Base-by-base conservation (phyloP, 2,113 vertebrate genomes). In the Sander lucioperca region DNA sequence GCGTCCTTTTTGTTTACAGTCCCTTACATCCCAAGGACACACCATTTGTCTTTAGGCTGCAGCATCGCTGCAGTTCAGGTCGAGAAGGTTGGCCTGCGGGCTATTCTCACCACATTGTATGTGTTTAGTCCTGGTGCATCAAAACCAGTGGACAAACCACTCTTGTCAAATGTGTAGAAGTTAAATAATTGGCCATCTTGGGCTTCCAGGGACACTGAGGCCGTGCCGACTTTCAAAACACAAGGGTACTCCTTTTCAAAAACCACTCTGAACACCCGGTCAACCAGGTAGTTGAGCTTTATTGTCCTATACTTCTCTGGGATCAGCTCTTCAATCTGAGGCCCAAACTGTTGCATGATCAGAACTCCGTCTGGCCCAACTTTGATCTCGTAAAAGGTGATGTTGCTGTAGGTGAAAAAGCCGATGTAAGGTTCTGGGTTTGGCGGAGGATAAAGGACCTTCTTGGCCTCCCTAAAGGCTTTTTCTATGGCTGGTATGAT, bases 351-450 rank as follows among this genome's bases (percentile, higher is more conserved):
- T 86, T 97, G 97, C 97, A 99, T 97, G 77, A 94, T 74, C 67
- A 99, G 93, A 74, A 97, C 96, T 3, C 97, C 96, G 0, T 93
- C 93, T 0, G 92, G 14, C 0, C 96, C 97, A 0, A 88, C 94
- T 87, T 94, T 97, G 85, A 98, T 97, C 93, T 99, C 96, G 0
- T 98, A 97, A 93, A 97, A 99, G 14, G 97, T 99, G 69, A 96
- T 90, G 88, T 99, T 98, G 63, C 96, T 90, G 48, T 97, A 98
- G 9, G 97, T 98, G 83, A 97, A 99, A 87, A 96, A 97, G 56
- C 98, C 97, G 0, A 95, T 62, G 0, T 97, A 99, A 25, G 97
- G 96, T 6, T 88, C 83, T 0, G 97, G 94, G 61, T 91, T 95
- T 0, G 97, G 97, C 0, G 97, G 96, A 9, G 96, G 87, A 92